Evolutionary conservation across 2,888 invertebrate genomes (phyloP), one percentile per base, ranked within the genome.

Genomic region (Ennomos erosarius): DNA sequence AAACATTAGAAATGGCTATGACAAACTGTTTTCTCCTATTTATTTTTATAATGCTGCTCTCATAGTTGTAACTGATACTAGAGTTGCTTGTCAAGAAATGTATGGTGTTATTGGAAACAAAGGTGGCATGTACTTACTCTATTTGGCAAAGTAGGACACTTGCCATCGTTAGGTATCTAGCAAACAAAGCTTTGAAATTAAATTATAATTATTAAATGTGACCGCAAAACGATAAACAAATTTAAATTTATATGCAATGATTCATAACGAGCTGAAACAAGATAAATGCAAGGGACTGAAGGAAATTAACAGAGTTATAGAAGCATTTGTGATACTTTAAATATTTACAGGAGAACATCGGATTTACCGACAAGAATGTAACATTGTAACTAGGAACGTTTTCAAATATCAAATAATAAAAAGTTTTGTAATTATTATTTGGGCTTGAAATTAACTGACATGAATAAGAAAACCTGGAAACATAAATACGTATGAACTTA

Each of bases 61-160:
- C 61, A 53, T 53, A 38, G 43, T 39, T 13, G 36, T 34, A 46
- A 39, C 10, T 46, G 13, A 43, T 47, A 46, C 12, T 10, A 1
- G 53, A 39, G 35, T 26, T 12, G 48, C 39, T 40, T 51, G 36
- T 35, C 13, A 35, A 26, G 51, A 43, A n/a, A n/a, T n/a, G n/a
- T 60, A 57, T 55, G 45, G 47, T 56, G 58, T 46, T 44, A 49
- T 13, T 34, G 36, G 48, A 52, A 51, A 55, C 59, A 51, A 61
- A 51, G 35, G 16, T 48, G 39, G 40, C 65, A 68, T 59, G 39
- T 55, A 62, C 58, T 64, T 55, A 62, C 58, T 64, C n/a, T 47
- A 64, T 60, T 75, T 68, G 71, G 71, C 57, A 47, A 82, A 73
- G 71, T 82, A 63, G 78, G 81, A 69, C 76, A 73, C 65, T 72